phyloP scores from a whole-genome alignment of 2,797 vertebrate genomes.

The Centroberyx gerrardi region DNA sequence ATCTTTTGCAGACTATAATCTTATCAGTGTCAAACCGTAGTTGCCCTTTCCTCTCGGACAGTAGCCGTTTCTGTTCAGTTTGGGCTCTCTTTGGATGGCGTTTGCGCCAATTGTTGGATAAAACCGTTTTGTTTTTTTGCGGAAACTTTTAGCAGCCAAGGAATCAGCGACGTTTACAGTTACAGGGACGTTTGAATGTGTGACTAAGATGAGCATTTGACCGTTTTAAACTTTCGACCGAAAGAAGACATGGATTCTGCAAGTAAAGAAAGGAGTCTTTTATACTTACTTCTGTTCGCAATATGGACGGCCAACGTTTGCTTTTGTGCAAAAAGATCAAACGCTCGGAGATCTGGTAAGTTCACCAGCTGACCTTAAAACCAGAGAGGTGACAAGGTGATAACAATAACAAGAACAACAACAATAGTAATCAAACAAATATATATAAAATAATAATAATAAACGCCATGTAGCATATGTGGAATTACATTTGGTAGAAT shows the following conservation, averaged over 20 bases:
- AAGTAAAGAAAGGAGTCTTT: conserved; percentile 64
- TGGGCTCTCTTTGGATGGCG: conserved; percentile 46
- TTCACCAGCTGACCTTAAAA: conserved; percentile 33
- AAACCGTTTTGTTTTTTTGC: conserved; percentile 8
- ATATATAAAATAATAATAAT: not conserved
- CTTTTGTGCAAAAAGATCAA: conserved; percentile 74
- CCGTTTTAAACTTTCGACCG: conserved; percentile 42
- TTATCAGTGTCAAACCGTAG: conserved; percentile 76
- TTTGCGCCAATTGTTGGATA: conserved; percentile 40
- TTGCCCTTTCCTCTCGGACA: conserved; percentile 63
- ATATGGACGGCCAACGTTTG: conserved; percentile 70
- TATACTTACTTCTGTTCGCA: conserved; percentile 74
- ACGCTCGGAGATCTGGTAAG: conserved; percentile 82
- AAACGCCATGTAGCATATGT: too few relatives aligned
- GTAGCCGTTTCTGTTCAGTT: not conserved
- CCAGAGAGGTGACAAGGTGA: not conserved
- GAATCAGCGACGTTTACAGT: not conserved
- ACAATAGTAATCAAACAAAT: not conserved
- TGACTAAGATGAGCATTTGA: conserved; percentile 73
- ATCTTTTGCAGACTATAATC: conserved; percentile 83
- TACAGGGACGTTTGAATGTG: conserved; percentile 23
- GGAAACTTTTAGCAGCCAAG: conserved; percentile 30
- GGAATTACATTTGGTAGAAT: too few relatives aligned
- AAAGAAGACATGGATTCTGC: conserved; percentile 83
- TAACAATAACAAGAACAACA: not conserved